Conservation (phyloP, 2,797 vertebrate species). For the Amblyopsis hoosieri region DNA sequence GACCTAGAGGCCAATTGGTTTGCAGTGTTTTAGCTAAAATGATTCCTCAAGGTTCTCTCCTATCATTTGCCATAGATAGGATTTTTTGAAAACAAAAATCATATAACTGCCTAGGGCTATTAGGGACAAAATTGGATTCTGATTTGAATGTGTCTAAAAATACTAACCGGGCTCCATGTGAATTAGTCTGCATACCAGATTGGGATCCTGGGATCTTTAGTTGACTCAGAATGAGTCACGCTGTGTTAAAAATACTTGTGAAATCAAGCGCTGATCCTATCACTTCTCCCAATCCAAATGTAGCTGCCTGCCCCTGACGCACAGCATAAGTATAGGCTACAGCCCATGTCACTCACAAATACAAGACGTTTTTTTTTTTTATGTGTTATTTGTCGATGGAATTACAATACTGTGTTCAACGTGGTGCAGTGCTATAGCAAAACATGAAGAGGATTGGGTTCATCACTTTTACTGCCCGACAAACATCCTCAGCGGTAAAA, state of each 20-base stretch:
- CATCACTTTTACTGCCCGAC: too few species aligned
- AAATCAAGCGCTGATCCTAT: conserved; percentile 45
- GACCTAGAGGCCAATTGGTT: conserved; percentile 10
- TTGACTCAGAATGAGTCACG: conserved; percentile 65
- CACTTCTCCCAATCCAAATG: conserved; percentile 27
- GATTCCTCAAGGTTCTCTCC: conserved; percentile 13
- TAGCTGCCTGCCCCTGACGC: conserved; percentile 28
- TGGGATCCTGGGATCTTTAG: conserved; percentile 51
- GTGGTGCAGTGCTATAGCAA: conserved; percentile 19
- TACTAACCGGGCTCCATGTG: conserved; percentile 46
- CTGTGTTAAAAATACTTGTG: conserved; percentile 60
- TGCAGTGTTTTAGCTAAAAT: conserved; percentile 2
- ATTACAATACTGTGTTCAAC: conserved; percentile 12
- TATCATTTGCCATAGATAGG: conserved; percentile 15
- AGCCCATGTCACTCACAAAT: conserved; percentile 2
- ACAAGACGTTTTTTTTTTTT: conserved; percentile 14
- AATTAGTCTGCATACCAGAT: conserved; percentile 53
- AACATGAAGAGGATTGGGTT: conserved; percentile 6
- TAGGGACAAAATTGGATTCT: conserved; percentile 12
- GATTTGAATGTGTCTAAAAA: conserved; percentile 26
- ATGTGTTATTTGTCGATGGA: conserved; percentile 18
- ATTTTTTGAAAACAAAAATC: conserved; percentile 8
- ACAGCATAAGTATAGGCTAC: neutral
- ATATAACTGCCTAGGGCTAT: conserved; percentile 9
- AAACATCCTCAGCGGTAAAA: too few species aligned